These are phyloP conservation scores for Alloplasta piceator DNA, from an alignment of 2,888 invertebrate species.

Conservation along the genomic window DNA sequence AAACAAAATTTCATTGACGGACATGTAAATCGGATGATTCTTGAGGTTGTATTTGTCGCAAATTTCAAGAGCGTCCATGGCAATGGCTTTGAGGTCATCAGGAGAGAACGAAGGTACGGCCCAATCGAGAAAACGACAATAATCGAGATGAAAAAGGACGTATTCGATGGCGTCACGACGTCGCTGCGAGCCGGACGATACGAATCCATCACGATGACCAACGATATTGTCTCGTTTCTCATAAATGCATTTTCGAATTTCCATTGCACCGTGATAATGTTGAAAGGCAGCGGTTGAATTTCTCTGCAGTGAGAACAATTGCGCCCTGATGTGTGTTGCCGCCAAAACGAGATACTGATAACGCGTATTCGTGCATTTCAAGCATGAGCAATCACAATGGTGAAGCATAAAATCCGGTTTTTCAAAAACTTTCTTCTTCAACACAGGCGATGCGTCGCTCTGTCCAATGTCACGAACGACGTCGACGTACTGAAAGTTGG, in stretches of 20 bases:
- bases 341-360: slow-evolving; percentile 77
- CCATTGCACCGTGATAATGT: slow-evolving; percentile 77
- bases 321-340: slow-evolving; percentile 76
- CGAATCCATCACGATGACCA: slow-evolving; percentile 60
- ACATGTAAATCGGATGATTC: slow-evolving; percentile 73
- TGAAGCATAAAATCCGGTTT: slow-evolving; percentile 76
- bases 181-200: slow-evolving; percentile 57
- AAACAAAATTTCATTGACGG: slow-evolving; percentile 70
- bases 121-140: slow-evolving; percentile 71
- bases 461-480: slow-evolving; percentile 62
- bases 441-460: slow-evolving; percentile 75
- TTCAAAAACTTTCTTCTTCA: slow-evolving; percentile 72
- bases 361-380: slow-evolving; percentile 74
- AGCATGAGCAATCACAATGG: slow-evolving; percentile 73
- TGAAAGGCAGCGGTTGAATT: slow-evolving; percentile 70
- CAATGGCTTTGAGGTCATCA: slow-evolving; percentile 66
- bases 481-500: slow-evolving; percentile 31
- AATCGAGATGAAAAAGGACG: slow-evolving; percentile 75
- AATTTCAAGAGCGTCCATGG: slow-evolving; percentile 68
- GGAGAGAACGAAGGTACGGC: slow-evolving; percentile 35
- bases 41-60: slow-evolving; percentile 71
- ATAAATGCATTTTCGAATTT: slow-evolving; percentile 70
- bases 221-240: slow-evolving; percentile 13
- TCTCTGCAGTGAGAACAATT: slow-evolving; percentile 75
- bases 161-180: slow-evolving; percentile 73